Conservation (phyloP, 2,888 invertebrate species). For the Drosophila diplacantha region DNA sequence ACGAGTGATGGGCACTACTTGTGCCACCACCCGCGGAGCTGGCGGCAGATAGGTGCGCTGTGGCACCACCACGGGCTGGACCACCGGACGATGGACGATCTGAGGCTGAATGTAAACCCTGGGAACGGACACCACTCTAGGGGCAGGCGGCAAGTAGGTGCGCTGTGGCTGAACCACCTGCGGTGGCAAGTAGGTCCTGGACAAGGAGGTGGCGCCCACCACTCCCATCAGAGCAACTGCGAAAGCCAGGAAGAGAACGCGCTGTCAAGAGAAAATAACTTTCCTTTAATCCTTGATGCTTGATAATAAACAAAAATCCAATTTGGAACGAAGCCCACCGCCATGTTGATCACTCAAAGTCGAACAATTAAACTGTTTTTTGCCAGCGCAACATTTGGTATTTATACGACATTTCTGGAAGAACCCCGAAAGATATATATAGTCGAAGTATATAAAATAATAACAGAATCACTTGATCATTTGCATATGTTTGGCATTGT, state of each 20-base stretch:
- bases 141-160: conserved; percentile 2
- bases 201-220: conserved; percentile 1
- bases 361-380: conserved; percentile 38
- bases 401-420: conserved; percentile 44
- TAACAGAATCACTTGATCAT: conserved; percentile 5
- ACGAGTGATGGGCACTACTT: conserved; percentile 13
- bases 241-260: conserved; percentile 17
- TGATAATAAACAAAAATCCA: neutral
- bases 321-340: conserved; percentile 39
- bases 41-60: conserved; percentile 44
- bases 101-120: conserved; percentile 16
- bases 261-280: conserved; percentile 29
- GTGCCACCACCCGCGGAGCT: conserved; percentile 21
- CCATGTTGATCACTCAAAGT: conserved; percentile 54
- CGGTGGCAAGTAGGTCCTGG: conserved; percentile 41
- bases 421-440: conserved; percentile 18
- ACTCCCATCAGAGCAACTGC: conserved; percentile 33
- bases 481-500: conserved; percentile 20
- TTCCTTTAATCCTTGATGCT: conserved; percentile 5
- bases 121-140: conserved; percentile 15
- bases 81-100: conserved; percentile 11
- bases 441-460: conserved; percentile 24
- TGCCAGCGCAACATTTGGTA: conserved; percentile 32
- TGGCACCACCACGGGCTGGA: conserved; percentile 17
- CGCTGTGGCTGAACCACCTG: conserved; percentile 15